A percentile compares a stretch with the other conserved stretches of the same genome.
Evolutionary conservation across 1,140 invertebrate species (phyloP).

Genomic region (Psix sp.): DNA sequence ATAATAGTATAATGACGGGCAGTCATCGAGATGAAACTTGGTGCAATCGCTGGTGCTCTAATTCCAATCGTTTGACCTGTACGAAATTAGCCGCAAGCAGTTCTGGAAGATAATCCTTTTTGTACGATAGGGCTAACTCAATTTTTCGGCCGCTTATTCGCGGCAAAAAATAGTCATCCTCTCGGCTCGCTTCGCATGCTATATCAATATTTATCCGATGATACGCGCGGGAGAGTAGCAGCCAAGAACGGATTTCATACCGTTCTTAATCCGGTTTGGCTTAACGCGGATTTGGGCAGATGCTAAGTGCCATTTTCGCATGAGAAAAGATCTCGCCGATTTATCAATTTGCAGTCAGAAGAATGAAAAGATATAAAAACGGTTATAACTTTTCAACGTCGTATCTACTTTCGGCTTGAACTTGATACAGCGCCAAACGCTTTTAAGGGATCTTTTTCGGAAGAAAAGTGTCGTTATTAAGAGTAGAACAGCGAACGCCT

Average conservation of each 20-base stretch:
- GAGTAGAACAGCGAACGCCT: slow-evolving; percentile 63
- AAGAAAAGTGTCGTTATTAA: slow-evolving; percentile 65
- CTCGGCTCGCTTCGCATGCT: slow-evolving; percentile 32
- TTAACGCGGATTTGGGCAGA: slow-evolving; percentile 54
- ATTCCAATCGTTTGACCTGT: slow-evolving; percentile 49
- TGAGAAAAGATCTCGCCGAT: slow-evolving; percentile 44
- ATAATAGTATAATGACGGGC: slow-evolving; percentile 38
- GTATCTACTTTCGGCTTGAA: slow-evolving; percentile 29
- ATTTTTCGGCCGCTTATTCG: slow-evolving; percentile 73
- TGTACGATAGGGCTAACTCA: slow-evolving; percentile 74
- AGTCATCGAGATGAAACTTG: slow-evolving; percentile 21
- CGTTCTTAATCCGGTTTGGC: slow-evolving; percentile 60
- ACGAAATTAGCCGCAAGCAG: slow-evolving; percentile 41
- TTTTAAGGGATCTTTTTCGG: slow-evolving; percentile 23
- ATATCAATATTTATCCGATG: slow-evolving; percentile 57
- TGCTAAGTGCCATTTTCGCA: slow-evolving; percentile 58
- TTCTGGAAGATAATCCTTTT: slow-evolving; percentile 71
- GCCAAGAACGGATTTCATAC: slow-evolving; percentile 50
- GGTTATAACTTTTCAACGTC: slow-evolving; percentile 30
- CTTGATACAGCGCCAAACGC: slow-evolving; percentile 19
- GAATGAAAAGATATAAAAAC: slow-evolving; percentile 17
- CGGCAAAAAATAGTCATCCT: slow-evolving; percentile 48
- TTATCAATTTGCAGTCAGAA: slow-evolving; percentile 39
- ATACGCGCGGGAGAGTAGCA: slow-evolving; percentile 28
- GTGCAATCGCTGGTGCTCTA: slow-evolving; percentile 27